Evolutionary conservation across 92 coral and sea anemone genomes (phyloP).

Genomic region (Parazoanthus darwini): DNA sequence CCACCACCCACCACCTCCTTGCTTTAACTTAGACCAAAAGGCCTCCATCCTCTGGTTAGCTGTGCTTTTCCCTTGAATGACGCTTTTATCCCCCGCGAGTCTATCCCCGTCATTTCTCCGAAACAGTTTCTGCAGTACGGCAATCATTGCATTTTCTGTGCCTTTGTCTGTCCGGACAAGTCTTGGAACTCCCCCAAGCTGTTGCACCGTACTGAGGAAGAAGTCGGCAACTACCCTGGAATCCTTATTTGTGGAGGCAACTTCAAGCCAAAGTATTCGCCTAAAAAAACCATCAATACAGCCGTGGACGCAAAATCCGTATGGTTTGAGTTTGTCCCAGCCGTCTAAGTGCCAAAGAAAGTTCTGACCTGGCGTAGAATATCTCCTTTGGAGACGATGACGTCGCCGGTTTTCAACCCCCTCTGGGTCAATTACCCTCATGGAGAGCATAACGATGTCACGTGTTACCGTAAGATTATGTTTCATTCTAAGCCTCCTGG

Average conservation of each 20-base stretch:
- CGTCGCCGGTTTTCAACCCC: conserved; percentile 45
- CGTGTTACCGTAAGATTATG: conserved; percentile 48
- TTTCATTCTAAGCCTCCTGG: conserved; percentile 50
- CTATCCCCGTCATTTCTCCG: conserved; percentile 47
- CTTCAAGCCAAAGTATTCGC: conserved; percentile 54
- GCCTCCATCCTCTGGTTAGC: conserved; percentile 66
- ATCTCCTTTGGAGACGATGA: conserved; percentile 45
- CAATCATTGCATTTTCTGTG: conserved; percentile 47
- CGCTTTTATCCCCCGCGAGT: conserved; percentile 47
- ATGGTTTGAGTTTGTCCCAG: conserved; percentile 49
- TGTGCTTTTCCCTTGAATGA: conserved; percentile 54
- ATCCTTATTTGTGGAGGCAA: conserved; percentile 41
- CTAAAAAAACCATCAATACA: conserved; percentile 57
- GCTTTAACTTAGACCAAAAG: conserved; percentile 59
- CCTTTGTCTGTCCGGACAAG: conserved; percentile 44
- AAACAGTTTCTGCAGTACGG: conserved; percentile 46
- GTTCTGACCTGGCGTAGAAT: conserved; percentile 48
- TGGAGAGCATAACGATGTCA: conserved; percentile 45
- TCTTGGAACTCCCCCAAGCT: conserved; percentile 49
- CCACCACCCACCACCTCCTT: conserved; percentile 67
- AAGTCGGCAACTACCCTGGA: conserved; percentile 43
- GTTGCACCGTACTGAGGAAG: conserved; percentile 32
- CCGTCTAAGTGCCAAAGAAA: conserved; percentile 58
- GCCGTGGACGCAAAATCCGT: conserved; percentile 49
- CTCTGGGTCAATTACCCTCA: conserved; percentile 56